Base-by-base conservation (phyloP, 2,888 invertebrate genomes). In the Rhingia campestris region DNA sequence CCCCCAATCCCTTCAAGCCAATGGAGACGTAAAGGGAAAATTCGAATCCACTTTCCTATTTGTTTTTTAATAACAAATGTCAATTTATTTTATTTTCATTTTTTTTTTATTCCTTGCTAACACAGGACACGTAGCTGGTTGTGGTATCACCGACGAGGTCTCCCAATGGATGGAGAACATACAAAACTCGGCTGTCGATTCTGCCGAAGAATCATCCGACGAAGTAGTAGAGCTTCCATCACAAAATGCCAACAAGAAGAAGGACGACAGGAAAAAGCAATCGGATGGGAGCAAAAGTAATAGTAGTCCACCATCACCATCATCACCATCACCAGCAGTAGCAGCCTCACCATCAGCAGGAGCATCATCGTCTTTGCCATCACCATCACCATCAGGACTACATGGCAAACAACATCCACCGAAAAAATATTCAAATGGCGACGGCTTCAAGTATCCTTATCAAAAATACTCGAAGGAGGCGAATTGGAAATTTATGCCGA, bases 111-210 rank as follows among this genome's bases (percentile, higher is more conserved):
- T 51, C 47, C 45, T 74, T 7, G 37, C 14, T 30, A 64, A 64
- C 14, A 41, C 90, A 96, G 97, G 96, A 88, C 96, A 96, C 91
- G 94, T 95, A 56, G 95, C 95, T 70, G 97, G 97, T 35, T 98
- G 98, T 90, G 98, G 97, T 70, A 95, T 97, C 87, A 97, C 95
- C 51, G 97, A 97, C 87, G 96, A 97, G 87, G 94, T 96, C 86
- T 94, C 95, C 86, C 95, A 96, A 89, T 98, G 98, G 97, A 98
- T 98, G 98, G 95, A 97, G 88, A 93, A 94, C 87, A 94, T 98
- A 87, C 97, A 97, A 91, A 95, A 95, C 92, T 95, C 95, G 3
- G 95, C 93, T 10, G 93, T 94, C 47, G 94, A 94, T 30, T 49
- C 49, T 30, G 49, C 30, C 82, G 94, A 94, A 51, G 93, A 93